Evolutionary conservation across 1,140 invertebrate species (phyloP).

Genomic region (Heliconius hewitsoni): DNA sequence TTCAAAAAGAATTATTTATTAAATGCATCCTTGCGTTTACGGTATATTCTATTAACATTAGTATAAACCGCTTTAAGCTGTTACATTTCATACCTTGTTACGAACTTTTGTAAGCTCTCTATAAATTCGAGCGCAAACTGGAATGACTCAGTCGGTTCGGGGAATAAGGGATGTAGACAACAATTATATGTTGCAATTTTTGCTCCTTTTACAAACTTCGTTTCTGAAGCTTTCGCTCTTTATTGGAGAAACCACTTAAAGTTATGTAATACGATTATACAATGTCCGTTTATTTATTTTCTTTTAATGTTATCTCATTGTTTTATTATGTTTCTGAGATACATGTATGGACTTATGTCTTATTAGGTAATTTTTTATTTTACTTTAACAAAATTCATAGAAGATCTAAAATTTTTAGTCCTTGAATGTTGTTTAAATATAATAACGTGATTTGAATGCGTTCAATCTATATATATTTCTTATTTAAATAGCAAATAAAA

Average conservation of each 20-base stretch:
- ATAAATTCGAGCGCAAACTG: neutral
- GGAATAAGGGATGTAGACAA: constrained; percentile 2
- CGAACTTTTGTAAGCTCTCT: neutral
- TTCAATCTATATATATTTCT: no score
- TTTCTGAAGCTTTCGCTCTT: neutral
- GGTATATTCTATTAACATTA: neutral
- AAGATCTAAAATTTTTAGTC: no score
- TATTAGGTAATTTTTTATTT: no score
- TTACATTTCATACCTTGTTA: constrained; percentile 1
- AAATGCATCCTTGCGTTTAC: no score
- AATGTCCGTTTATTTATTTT: neutral
- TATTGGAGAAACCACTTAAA: constrained; percentile 1
- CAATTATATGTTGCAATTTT: constrained; percentile 11
- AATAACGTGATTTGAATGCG: no score
- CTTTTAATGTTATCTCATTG: neutral
- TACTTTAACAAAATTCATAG: no score
- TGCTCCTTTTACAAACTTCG: neutral
- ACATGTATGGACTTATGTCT: no score
- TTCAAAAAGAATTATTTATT: no score
- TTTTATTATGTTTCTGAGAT: no score
- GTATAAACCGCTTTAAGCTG: neutral
- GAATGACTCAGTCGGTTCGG: neutral
- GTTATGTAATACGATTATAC: neutral
- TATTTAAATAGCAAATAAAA: no score
- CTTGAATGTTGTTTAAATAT: no score